Conservation (phyloP, 2,888 invertebrate genomes). For the Drosophila yooni region DNA sequence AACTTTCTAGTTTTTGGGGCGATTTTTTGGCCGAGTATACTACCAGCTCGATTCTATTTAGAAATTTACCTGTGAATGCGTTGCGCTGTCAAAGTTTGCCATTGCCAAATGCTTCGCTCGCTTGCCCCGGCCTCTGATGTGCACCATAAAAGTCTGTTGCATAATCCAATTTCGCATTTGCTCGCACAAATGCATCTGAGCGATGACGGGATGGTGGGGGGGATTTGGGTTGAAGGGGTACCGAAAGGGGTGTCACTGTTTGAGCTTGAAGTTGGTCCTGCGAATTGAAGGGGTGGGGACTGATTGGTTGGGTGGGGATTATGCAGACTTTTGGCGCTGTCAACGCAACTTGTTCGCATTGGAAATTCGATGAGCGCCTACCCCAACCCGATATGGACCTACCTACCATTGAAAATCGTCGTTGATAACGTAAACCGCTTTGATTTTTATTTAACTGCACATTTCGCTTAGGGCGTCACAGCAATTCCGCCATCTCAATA, state of each 20-base stretch:
- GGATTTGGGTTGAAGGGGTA: neutral
- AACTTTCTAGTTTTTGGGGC: neutral
- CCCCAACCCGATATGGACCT: neutral
- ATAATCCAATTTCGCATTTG: conserved; percentile 80
- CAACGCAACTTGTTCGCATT: conserved; percentile 70
- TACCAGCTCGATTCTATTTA: conserved; percentile 46
- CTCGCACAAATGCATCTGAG: conserved; percentile 64
- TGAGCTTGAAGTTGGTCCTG: conserved; percentile 1
- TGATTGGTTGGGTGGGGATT: conserved; percentile 41
- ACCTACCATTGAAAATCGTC: conserved; percentile 43
- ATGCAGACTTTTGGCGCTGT: conserved; percentile 66
- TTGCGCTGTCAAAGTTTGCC: conserved; percentile 72
- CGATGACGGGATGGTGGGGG: conserved; percentile 9
- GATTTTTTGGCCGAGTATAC: neutral
- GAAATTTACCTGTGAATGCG: conserved; percentile 60
- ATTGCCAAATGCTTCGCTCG: conserved; percentile 57
- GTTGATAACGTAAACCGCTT: conserved; percentile 79
- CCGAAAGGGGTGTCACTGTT: neutral
- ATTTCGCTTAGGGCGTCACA: conserved; percentile 65
- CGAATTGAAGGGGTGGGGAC: conserved; percentile 4
- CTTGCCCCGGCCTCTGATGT: conserved; percentile 48
- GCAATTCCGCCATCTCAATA: neutral
- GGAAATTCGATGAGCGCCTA: conserved; percentile 27
- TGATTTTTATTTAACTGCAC: conserved; percentile 80
- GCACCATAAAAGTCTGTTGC: conserved; percentile 79